A percentile compares a stretch with the other conserved stretches of the same genome.
phyloP scores from a whole-genome alignment of 2,113 vertebrate species.

The Podiceps cristatus region DNA sequence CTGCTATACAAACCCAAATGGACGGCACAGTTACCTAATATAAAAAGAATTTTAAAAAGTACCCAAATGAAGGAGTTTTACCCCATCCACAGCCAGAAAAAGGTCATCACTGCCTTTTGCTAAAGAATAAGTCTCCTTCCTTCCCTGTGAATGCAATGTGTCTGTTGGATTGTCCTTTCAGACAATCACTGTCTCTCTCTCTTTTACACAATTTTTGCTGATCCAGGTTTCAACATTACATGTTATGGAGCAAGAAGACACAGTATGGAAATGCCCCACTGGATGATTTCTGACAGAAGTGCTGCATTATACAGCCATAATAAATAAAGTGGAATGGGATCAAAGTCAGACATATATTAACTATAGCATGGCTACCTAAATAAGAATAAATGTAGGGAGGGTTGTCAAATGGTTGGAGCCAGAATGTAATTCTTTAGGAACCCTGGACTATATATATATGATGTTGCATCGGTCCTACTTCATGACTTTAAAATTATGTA shows the following conservation, averaged over 20 bases:
- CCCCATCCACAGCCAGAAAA: neutral
- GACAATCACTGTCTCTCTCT: neutral
- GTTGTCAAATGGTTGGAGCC: neutral
- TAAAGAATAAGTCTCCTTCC: neutral
- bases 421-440: neutral
- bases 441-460: neutral
- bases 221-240: neutral
- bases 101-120: neutral
- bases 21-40: rapidly evolving
- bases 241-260: neutral
- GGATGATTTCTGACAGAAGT: neutral
- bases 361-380: neutral
- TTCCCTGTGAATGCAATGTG: neutral
- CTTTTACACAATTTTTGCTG: neutral
- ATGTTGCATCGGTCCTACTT: neutral
- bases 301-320: neutral
- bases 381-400: neutral
- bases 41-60: neutral
- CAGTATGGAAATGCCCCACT: neutral
- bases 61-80: neutral
- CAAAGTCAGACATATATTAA: neutral
- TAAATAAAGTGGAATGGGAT: neutral
- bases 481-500: neutral
- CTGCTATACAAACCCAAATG: neutral
- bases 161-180: neutral